These are phyloP conservation scores for Rhinolophus sinicus DNA, from an alignment of 2,113 vertebrate species.

Conservation along the genomic window DNA sequence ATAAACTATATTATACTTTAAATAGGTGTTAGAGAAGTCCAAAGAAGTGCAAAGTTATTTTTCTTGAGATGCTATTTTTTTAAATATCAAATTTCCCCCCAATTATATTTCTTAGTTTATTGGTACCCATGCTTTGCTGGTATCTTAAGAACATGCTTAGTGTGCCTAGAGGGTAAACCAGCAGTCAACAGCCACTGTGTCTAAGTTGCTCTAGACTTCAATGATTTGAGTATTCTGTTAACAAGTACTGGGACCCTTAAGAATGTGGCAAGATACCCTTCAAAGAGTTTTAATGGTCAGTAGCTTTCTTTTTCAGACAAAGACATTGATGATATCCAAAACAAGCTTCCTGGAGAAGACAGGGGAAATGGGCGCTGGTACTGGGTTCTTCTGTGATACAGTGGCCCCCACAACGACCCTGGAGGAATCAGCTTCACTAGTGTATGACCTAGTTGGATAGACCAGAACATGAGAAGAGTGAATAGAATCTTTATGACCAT, in stretches of 20 bases:
- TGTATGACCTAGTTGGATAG: background rate
- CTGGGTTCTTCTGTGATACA: background rate
- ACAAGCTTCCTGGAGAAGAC: background rate
- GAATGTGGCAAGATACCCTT: background rate
- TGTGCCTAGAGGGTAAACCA: background rate
- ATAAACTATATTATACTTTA: background rate
- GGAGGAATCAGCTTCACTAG: background rate
- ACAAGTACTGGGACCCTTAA: background rate
- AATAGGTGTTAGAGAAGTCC: background rate
- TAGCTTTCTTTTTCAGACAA: constrained; percentile 22
- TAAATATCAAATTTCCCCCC: background rate
- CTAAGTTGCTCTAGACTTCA: background rate
- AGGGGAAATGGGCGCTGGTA: background rate
- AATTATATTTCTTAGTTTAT: background rate
- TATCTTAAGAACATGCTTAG: background rate
- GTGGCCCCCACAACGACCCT: background rate
- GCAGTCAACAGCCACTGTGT: background rate
- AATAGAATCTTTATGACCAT: background rate
- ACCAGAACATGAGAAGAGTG: background rate
- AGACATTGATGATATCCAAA: background rate
- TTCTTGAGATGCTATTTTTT: background rate
- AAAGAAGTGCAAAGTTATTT: background rate
- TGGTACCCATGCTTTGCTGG: background rate
- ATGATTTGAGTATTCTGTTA: background rate
- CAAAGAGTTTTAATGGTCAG: background rate